Evolutionary conservation across 2,797 vertebrate genomes (phyloP).

Genomic region (Danio jaintianensis): DNA sequence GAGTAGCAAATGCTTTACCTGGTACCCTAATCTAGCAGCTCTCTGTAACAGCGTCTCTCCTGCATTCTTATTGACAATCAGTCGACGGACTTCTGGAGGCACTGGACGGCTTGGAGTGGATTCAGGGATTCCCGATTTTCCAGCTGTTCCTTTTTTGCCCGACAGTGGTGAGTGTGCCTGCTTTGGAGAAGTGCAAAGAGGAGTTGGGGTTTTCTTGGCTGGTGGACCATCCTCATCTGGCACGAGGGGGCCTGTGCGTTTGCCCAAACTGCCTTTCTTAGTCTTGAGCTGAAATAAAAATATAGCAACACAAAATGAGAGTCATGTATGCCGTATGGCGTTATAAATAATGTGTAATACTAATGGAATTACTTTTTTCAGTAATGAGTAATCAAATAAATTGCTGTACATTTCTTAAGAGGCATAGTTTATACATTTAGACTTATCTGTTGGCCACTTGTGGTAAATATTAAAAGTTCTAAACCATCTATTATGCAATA

Average conservation of each 20-base stretch:
- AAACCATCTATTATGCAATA: too few relatives aligned
- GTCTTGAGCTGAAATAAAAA: slow-evolving; percentile 78
- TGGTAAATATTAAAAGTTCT: too few relatives aligned
- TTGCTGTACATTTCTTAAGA: too few relatives aligned
- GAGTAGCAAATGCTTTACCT: slow-evolving; percentile 75
- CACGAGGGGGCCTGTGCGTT: slow-evolving; percentile 69
- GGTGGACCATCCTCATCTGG: slow-evolving; percentile 70
- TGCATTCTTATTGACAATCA: slow-evolving; percentile 98
- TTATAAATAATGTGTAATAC: too few relatives aligned
- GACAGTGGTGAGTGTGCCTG: slow-evolving; percentile 66
- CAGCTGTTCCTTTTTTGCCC: slow-evolving; percentile 75
- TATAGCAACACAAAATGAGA: slow-evolving; percentile 38
- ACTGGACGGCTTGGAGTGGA: slow-evolving; percentile 78
- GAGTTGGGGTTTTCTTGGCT: slow-evolving; percentile 74
- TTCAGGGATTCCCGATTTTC: slow-evolving; percentile 73
- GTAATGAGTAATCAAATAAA: too few relatives aligned
- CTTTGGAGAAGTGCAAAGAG: slow-evolving; percentile 75
- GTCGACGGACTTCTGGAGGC: slow-evolving; percentile 91
- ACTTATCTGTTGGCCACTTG: too few relatives aligned
- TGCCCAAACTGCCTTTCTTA: slow-evolving; percentile 80
- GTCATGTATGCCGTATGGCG: slow-evolving; percentile 3
- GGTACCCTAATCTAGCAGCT: slow-evolving; percentile 94
- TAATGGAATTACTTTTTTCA: too few relatives aligned
- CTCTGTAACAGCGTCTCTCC: slow-evolving; percentile 96
- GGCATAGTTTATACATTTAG: too few relatives aligned